These are phyloP conservation scores for Cottoperca gobio DNA, from an alignment of 2,797 vertebrate species.

Conservation along the genomic window DNA sequence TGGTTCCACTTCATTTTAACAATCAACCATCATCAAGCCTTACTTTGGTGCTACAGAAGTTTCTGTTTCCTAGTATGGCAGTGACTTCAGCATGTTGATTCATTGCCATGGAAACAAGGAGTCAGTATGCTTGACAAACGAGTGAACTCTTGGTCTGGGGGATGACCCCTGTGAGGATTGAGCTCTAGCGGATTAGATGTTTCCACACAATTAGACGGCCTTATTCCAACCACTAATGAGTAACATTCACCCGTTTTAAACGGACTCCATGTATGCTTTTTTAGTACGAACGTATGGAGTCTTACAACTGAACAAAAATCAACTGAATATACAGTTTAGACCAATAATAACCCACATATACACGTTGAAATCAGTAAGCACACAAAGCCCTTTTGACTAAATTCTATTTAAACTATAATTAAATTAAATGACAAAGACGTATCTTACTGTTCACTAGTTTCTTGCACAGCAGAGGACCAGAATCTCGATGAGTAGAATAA, in stretches of 20 bases:
- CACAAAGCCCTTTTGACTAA: neutral
- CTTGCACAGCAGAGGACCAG: neutral
- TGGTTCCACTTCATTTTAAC: conserved; percentile 68
- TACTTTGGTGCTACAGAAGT: conserved; percentile 35
- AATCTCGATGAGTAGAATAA: neutral
- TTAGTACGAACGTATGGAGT: neutral
- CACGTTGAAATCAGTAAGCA: neutral
- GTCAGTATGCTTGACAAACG: conserved; percentile 53
- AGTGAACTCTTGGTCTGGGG: conserved; percentile 44
- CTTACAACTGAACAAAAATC: neutral
- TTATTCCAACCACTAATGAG: conserved; percentile 16
- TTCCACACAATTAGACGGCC: conserved; percentile 54
- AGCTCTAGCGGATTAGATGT: conserved; percentile 59
- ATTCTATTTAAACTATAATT: neutral
- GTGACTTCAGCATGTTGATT: conserved; percentile 45
- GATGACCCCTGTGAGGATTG: conserved; percentile 46
- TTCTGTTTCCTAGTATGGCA: conserved; percentile 76
- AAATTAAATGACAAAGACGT: neutral
- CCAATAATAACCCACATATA: neutral
- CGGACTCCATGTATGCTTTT: neutral
- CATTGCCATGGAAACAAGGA: conserved; percentile 62
- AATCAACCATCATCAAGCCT: conserved; percentile 45
- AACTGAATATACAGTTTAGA: neutral
- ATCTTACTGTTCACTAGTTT: neutral
- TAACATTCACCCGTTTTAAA: conserved; percentile 8